Percentiles rank a stretch among this genome's conserved stretches.
Evolutionary conservation across 2,797 vertebrate species (phyloP).

Genomic region (Menidia menidia): DNA sequence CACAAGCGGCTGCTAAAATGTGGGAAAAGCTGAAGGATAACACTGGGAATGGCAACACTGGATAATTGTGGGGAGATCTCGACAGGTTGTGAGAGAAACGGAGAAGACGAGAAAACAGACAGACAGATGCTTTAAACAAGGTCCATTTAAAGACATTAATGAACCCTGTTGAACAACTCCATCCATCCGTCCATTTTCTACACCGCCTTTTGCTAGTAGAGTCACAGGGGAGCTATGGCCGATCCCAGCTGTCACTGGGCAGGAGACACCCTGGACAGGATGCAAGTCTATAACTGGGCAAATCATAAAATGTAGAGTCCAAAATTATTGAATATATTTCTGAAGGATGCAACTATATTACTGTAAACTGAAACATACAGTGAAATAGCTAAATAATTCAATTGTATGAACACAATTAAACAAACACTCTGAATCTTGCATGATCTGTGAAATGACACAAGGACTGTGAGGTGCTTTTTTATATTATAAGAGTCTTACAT

Average conservation of each 20-base stretch:
- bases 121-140: conserved; percentile 84
- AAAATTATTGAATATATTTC: too few relatives aligned
- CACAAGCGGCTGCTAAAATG: conserved; percentile 46
- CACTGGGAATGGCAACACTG: conserved; percentile 11
- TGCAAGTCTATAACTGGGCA: too few relatives aligned
- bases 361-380: neutral
- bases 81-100: conserved; percentile 67
- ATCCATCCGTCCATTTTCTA: too few relatives aligned
- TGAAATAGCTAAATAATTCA: neutral
- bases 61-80: conserved; percentile 16
- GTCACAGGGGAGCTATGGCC: too few relatives aligned
- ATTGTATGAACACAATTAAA: neutral
- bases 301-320: too few relatives aligned
- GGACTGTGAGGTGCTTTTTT: neutral
- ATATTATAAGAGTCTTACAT: conserved; percentile 1
- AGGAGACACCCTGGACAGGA: too few relatives aligned
- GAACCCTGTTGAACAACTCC: conserved; percentile 88
- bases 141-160: conserved; percentile 90
- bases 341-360: neutral
- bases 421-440: neutral
- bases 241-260: too few relatives aligned
- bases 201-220: too few relatives aligned
- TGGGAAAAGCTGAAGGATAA: conserved; percentile 38
- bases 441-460: neutral
- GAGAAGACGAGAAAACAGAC: conserved; percentile 52